Conservation (phyloP, 2,797 vertebrate species). For the Lagorchestes hirsutus region DNA sequence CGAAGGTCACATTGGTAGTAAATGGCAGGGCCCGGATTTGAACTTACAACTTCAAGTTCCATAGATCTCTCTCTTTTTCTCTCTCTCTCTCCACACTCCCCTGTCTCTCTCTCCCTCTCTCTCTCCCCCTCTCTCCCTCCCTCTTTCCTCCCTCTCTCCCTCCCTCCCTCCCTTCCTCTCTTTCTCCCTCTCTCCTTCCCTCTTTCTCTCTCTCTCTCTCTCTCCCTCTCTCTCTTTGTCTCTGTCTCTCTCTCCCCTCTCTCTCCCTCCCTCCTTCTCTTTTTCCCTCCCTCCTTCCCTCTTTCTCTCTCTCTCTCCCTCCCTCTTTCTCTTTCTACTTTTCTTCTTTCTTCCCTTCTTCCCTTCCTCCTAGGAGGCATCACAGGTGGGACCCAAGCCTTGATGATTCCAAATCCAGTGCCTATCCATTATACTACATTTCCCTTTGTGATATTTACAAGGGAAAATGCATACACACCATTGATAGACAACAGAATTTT, state of each 20-base stretch:
- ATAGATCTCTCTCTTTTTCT: background rate
- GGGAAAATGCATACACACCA: background rate
- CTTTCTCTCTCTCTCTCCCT: background rate
- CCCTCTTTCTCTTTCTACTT: background rate
- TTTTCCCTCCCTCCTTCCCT: accelerated
- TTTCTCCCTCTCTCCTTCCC: no score
- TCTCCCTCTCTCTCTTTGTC: no score
- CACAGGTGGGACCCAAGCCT: background rate
- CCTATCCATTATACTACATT: background rate
- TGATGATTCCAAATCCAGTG: background rate
- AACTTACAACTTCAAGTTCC: background rate
- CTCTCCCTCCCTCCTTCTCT: no score
- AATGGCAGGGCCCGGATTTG: background rate
- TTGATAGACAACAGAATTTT: background rate
- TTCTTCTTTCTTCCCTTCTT: background rate
- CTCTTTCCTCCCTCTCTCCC: background rate
- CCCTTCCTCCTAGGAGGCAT: background rate
- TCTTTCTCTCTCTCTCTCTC: no score
- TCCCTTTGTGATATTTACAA: background rate
- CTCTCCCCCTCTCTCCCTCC: no score
- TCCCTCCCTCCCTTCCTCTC: no score
- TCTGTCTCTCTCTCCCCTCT: no score
- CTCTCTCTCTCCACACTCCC: background rate
- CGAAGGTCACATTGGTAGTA: background rate
- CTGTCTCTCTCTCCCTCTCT: no score